Conservation (phyloP, 2,113 vertebrate genomes). For the Hemibagrus wyckioides region DNA sequence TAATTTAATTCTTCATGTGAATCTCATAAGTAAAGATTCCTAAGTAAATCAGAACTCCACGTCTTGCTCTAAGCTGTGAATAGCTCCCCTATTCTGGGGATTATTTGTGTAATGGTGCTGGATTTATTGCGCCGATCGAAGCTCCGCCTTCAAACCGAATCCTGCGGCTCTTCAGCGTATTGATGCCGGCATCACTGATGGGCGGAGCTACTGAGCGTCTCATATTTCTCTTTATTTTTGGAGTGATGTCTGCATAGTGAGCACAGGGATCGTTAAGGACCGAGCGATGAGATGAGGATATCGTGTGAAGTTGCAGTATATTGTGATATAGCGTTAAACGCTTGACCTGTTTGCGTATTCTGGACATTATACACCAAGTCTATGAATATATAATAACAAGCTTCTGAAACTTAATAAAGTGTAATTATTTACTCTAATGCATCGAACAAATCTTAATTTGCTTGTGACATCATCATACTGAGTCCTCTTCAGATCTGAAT, state of each 20-base stretch:
- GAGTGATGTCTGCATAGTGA: background rate
- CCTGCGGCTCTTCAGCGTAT: background rate
- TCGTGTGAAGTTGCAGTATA: background rate
- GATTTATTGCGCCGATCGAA: background rate
- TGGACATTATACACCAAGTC: background rate
- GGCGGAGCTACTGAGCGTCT: background rate
- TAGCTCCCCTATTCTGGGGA: background rate
- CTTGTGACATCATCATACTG: background rate
- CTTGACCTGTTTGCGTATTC: background rate
- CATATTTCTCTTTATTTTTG: background rate
- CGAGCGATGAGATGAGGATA: background rate
- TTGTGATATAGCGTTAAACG: background rate
- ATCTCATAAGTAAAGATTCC: background rate
- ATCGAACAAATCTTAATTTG: background rate
- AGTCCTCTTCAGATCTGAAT: background rate
- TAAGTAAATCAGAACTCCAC: background rate
- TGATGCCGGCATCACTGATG: background rate
- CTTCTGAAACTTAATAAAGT: background rate
- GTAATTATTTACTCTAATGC: background rate
- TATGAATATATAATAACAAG: background rate
- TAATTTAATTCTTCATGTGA: background rate
- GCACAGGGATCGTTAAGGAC: background rate
- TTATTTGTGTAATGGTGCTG: background rate
- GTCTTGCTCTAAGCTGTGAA: background rate
- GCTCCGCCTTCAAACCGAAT: slow-evolving; percentile 1